Evolutionary conservation across 1,140 invertebrate species (phyloP), one percentile per base, ranked within the genome.

Genomic region (Neuroterus valhalla): DNA sequence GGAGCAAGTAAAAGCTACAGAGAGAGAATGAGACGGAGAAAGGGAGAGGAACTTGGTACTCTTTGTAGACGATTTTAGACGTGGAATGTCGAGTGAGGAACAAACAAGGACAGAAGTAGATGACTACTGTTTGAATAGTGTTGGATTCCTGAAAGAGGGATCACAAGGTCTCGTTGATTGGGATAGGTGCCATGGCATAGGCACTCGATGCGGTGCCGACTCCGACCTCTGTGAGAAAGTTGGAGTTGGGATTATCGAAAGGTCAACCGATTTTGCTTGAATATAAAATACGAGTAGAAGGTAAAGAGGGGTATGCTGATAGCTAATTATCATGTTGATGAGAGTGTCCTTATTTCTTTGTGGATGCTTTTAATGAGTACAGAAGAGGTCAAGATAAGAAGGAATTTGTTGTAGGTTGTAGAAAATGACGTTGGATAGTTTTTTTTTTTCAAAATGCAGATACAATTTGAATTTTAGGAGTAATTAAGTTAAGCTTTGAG

Each of bases 21-120:
- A 55, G 66, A 68, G 70, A 78, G 66, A 72, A 45, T 73, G 67
- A 80, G 76, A 76, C 73, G 73, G 74, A 55, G 68, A 81, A 71
- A 77, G 55, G 55, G 62, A 50, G 70, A 80, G 79, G 77, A 76
- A 10, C 31, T 38, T 38, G 5, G 31, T 10, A 38, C 31, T 8
- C 52, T 70, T 66, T 68, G 62, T 70, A 82, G 85, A 85, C 85
- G 80, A 83, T 87, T 86, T 86, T 86, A 86, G 86, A 82, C 78
- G 68, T 81, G 77, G 81, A 80, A 83, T 83, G 84, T 75, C 71
- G 82, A 69, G 76, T 81, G 85, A 82, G 78, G 75, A 84, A 80
- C 82, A 80, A 80, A 81, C 84, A 85, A 84, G 82, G 84, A 74
- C 72, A 74, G 73, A 85, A 83, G 78, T 74, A 43, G 72, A 76